Conservation (phyloP, 1,140 invertebrate genomes). For the Drosophila triauraria region DNA sequence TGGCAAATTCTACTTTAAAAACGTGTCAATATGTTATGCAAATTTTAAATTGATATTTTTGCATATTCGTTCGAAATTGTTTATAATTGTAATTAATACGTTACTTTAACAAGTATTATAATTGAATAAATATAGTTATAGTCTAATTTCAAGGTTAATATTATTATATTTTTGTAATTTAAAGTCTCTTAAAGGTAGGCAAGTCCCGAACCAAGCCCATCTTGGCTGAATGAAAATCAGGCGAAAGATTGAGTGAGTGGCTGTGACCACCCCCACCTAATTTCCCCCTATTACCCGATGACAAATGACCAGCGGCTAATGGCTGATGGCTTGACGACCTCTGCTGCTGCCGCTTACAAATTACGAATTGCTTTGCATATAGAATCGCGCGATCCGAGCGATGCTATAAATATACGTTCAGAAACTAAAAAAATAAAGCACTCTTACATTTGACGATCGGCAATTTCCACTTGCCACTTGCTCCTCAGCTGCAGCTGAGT, state of each 20-base stretch:
- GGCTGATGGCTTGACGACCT: slow-evolving; percentile 36
- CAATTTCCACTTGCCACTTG: slow-evolving; percentile 54
- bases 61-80: too few species aligned
- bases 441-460: slow-evolving; percentile 51
- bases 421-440: background rate
- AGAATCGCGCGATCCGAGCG: slow-evolving; percentile 52
- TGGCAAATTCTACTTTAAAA: too few species aligned
- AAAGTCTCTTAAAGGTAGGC: background rate
- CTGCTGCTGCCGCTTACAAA: slow-evolving; percentile 33
- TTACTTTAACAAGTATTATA: too few species aligned
- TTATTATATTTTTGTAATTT: background rate
- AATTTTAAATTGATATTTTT: too few species aligned
- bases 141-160: too few species aligned
- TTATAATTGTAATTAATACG: too few species aligned
- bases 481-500: slow-evolving; percentile 58
- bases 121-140: too few species aligned
- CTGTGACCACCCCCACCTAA: slow-evolving; percentile 1
- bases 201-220: background rate
- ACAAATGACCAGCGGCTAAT: slow-evolving; percentile 24
- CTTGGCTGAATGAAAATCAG: too few species aligned
- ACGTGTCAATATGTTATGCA: too few species aligned
- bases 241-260: background rate
- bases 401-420: slow-evolving; percentile 48
- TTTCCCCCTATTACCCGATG: slow-evolving; percentile 6
- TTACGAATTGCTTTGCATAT: slow-evolving; percentile 55